Percentiles rank a stretch among this genome's conserved stretches.
These are phyloP conservation scores for Lithobates pipiens DNA, from an alignment of 2,797 vertebrate genomes.

Conservation along the genomic window DNA sequence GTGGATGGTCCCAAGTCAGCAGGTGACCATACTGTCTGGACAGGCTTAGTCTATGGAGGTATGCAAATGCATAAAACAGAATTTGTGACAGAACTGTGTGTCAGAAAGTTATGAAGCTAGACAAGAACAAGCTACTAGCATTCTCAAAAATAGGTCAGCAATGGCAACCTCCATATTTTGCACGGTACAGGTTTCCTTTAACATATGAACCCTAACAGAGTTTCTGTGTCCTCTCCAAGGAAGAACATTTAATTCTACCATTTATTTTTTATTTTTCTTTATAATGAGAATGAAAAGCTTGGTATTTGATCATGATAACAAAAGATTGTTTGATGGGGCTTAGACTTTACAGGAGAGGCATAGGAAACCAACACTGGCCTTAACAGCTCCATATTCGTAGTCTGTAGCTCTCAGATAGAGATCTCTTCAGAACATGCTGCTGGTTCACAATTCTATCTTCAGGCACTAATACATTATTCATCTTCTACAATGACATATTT, in stretches of 20 bases:
- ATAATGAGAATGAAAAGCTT: neutral
- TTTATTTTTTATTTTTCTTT: neutral
- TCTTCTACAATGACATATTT: slow-evolving; percentile 57
- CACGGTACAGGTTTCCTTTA: neutral
- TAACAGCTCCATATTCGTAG: slow-evolving; percentile 14
- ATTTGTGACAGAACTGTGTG: too few relatives aligned
- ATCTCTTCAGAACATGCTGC: slow-evolving; percentile 28
- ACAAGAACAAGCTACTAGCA: neutral
- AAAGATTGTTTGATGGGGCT: slow-evolving; percentile 9
- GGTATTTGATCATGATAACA: slow-evolving; percentile 35
- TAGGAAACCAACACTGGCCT: slow-evolving; percentile 1
- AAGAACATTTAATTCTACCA: slow-evolving; percentile 13
- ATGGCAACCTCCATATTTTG: neutral
- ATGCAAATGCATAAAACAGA: too few relatives aligned
- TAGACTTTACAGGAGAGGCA: slow-evolving; percentile 29
- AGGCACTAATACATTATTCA: slow-evolving; percentile 58
- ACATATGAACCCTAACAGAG: neutral
- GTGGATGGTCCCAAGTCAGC: too few relatives aligned
- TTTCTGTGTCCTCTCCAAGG: neutral
- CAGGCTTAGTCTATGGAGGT: too few relatives aligned
- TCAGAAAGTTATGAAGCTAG: neutral
- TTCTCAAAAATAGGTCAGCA: neutral
- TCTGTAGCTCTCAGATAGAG: slow-evolving; percentile 20
- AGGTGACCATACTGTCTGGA: too few relatives aligned
- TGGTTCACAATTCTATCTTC: slow-evolving; percentile 45